Evolutionary conservation across 2,113 vertebrate species (phyloP), one percentile per base, ranked within the genome.

Genomic region (Mastomys natalensis): DNA sequence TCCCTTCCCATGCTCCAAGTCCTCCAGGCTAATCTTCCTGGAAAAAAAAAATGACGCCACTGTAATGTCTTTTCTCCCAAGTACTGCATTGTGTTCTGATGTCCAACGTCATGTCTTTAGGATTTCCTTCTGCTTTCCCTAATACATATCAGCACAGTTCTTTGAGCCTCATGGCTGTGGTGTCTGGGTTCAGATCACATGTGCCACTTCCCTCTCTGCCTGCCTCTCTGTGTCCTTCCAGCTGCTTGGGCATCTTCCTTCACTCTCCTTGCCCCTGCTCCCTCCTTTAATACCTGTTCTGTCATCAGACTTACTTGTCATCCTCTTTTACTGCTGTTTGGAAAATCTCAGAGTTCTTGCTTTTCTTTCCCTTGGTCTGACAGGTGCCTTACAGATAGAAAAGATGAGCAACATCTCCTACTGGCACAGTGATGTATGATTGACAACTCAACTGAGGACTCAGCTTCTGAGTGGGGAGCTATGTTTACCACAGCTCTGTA

Each of bases 361-460:
- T 3, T 21, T 91, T 84, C 48, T 58, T 11, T 37, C 55, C 62
- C 31, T 6, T 48, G 29, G 2, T 22, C 34, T 77, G 72, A 72
- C 31, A 19, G 51, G n/a, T 15, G 9, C n/a, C 2, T 13, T 73
- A 74, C 15, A 77, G 78, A 37, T 29, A 15, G 1, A 60, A 53
- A 24, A 84, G 24, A 9, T 12, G 64, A 6, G 26, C 1, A 16
- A 53, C 8, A 22, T 40, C n/a, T 94, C 72, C 17, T 34, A 24
- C 40, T 5, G 8, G n/a, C 4, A 34, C 3, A 66, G 87, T 37
- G 84, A 60, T 1, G 9, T 0, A 0, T 29, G 51, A 22, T 8
- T 48, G 29, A 64, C 58, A 70, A 31, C 43, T 40, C 58, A 72
- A 0, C 16, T 3, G 24, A 26, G 15, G 73, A 51, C 58, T 66